Base-by-base conservation (phyloP, 1,140 invertebrate genomes). In the Ditylenchus dipsaci region DNA sequence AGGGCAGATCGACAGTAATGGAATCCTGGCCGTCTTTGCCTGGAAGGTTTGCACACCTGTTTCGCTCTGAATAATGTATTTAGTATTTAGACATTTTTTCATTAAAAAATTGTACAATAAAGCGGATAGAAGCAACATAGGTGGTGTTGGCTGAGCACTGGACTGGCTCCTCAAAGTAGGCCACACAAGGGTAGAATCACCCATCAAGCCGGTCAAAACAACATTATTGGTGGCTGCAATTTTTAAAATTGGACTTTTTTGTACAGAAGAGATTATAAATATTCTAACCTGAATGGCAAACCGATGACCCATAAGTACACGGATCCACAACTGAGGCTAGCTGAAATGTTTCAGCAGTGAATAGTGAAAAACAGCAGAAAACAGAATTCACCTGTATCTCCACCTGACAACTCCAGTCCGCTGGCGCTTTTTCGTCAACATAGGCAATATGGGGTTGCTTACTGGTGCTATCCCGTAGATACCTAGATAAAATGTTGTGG, bases 1-100 rank as follows among this genome's bases (percentile, higher is more conserved):
- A 77, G 13, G 74, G 74, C 23, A 76, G 47, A 29, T 76, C 74
- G 30, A 75, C 68, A 15, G 58, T 57, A 3, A 77, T 65, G 33
- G 43, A 42, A 30, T 75, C 74, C 64, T 76, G 71, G 19, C 74
- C 74, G 19, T 76, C 74, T 77, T 77, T 21, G 75, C 74, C 49
- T 62, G 63, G 64, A 76, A 73, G 17, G 74, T 76, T 27, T 75
- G 73, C 13, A 77, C 67, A 43, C 77, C 65, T 17, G 49, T 65
- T 63, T 76, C 74, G 21, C 69, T 73, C 68, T 74, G 33, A 21
- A 72, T 38, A 33, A n/a, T n/a, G 7, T 53, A 30, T 26, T 1
- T 19, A 63, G 23, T 17, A 17, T 38, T 47, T 15, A 70, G 27
- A 30, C 3, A 15, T 3, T 53, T 5, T 53, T 53, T 53, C 3